Conservation (phyloP, 2,888 invertebrate species). For the Sarcophaga carnaria region DNA sequence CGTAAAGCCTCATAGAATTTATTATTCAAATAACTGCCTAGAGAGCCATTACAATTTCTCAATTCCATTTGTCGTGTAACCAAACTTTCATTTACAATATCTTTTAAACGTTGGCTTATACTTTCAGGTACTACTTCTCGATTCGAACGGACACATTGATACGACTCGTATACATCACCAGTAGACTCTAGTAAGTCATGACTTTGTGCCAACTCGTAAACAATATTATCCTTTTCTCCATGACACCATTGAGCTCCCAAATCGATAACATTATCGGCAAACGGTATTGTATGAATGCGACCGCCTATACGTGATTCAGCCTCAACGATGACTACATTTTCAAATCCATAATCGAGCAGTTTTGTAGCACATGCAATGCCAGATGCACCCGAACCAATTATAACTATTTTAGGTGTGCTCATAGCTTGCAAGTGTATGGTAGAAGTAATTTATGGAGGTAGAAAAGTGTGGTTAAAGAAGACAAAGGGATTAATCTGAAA, state of each 20-base stretch:
- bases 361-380: slow-evolving; percentile 82
- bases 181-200: slow-evolving; percentile 79
- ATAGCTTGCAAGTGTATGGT: slow-evolving; percentile 18
- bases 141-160: slow-evolving; percentile 79
- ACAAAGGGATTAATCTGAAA: slow-evolving; percentile 49
- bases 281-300: slow-evolving; percentile 83
- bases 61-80: slow-evolving; percentile 79
- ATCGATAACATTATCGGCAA: slow-evolving; percentile 83
- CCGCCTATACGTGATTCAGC: slow-evolving; percentile 86
- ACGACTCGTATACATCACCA: slow-evolving; percentile 78
- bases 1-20: slow-evolving; percentile 78
- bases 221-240: slow-evolving; percentile 81
- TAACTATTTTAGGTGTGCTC: slow-evolving; percentile 76
- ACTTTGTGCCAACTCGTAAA: slow-evolving; percentile 77
- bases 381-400: slow-evolving; percentile 81
- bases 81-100: slow-evolving; percentile 81
- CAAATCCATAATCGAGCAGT: slow-evolving; percentile 81
- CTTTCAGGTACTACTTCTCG: slow-evolving; percentile 80
- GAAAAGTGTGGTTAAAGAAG: slow-evolving; percentile 31
- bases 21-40: slow-evolving; percentile 79
- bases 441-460: slow-evolving; percentile 36
- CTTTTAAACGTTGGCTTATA: slow-evolving; percentile 80
- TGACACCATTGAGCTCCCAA: slow-evolving; percentile 82
- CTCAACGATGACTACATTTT: slow-evolving; percentile 84
- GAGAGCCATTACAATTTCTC: slow-evolving; percentile 77